These are phyloP conservation scores for Nebria ingens DNA, from an alignment of 1,140 invertebrate species.

Conservation along the genomic window DNA sequence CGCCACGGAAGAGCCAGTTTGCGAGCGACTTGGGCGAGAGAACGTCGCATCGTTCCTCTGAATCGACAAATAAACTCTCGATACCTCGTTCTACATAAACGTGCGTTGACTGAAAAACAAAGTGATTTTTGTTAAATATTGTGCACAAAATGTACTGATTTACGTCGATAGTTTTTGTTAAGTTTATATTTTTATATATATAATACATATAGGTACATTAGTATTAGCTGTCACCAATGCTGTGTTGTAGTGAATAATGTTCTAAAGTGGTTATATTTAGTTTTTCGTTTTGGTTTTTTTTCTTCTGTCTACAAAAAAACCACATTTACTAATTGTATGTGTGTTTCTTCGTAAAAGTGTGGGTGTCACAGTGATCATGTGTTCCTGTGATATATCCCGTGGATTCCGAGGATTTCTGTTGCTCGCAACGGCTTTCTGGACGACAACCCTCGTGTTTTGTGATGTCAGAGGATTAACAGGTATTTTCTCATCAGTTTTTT, in stretches of 20 bases:
- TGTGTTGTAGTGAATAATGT: too few species aligned
- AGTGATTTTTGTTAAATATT: too few species aligned
- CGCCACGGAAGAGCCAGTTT: neutral
- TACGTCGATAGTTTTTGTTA: too few species aligned
- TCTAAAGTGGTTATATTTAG: too few species aligned
- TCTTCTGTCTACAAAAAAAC: neutral
- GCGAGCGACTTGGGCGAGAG: neutral
- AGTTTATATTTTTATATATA: too few species aligned
- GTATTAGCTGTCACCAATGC: too few species aligned
- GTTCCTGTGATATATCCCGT: neutral
- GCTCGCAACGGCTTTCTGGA: neutral
- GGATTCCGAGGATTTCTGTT: constrained; percentile 5
- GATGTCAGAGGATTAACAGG: constrained; percentile 1
- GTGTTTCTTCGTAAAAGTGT: neutral
- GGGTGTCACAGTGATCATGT: neutral
- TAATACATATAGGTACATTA: too few species aligned
- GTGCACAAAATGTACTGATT: too few species aligned
- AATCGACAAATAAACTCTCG: neutral
- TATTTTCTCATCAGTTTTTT: neutral
- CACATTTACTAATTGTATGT: neutral
- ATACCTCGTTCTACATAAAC: too few species aligned
- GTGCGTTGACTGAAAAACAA: too few species aligned
- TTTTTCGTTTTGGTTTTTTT: neutral
- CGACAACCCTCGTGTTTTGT: neutral
- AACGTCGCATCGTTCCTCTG: neutral